Percentiles rank a stretch among this genome's conserved stretches.
Conservation (phyloP, 2,888 invertebrate species). For the Neria commutata region DNA sequence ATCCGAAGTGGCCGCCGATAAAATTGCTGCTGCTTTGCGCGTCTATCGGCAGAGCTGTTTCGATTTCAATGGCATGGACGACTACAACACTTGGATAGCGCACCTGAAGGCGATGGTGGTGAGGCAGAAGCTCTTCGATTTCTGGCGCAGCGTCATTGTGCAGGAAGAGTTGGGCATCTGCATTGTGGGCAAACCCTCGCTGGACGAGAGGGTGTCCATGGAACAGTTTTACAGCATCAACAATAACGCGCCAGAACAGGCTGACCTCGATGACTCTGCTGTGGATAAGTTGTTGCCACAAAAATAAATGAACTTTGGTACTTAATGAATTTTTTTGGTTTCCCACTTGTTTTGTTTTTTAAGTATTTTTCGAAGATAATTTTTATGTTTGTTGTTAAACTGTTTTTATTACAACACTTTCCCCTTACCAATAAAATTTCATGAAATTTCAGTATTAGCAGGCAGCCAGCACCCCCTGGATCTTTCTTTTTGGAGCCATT, state of each 20-base stretch:
- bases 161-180: constrained; percentile 50
- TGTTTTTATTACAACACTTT: no score
- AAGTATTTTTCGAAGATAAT: no score
- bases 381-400: no score
- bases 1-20: constrained; percentile 39
- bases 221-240: constrained; percentile 42
- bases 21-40: constrained; percentile 45
- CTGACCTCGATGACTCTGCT: constrained; percentile 30
- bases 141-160: constrained; percentile 52
- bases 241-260: constrained; percentile 5
- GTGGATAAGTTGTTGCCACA: constrained; percentile 35
- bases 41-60: constrained; percentile 47
- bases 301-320: constrained; percentile 20
- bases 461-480: no score
- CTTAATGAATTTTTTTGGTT: background rate
- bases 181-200: constrained; percentile 41
- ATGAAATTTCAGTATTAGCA: no score
- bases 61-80: constrained; percentile 47
- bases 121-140: constrained; percentile 40
- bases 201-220: constrained; percentile 45
- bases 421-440: no score
- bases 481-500: no score
- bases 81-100: constrained; percentile 54
- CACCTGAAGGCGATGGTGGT: constrained; percentile 43
- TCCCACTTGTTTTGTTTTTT: background rate